phyloP scores from a whole-genome alignment of 2,113 vertebrate species.

The Pseudolaguvia tuberculata region DNA sequence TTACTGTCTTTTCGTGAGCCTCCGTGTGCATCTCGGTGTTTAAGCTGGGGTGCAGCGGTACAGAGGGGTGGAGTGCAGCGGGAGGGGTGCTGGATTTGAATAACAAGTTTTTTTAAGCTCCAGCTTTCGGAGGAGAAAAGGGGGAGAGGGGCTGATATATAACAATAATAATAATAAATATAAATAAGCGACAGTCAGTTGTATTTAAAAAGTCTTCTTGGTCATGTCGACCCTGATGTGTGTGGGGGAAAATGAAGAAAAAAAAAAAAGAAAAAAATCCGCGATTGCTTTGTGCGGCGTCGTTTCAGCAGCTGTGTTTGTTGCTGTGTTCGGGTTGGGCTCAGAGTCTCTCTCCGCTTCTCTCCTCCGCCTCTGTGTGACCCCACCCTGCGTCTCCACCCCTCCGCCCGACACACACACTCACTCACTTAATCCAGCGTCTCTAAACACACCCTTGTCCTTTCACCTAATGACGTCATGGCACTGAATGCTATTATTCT shows the following conservation, averaged over 20 bases:
- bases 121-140: constrained; percentile 39
- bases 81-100: constrained; percentile 59
- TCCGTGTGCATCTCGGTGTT: constrained; percentile 76
- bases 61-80: constrained; percentile 62
- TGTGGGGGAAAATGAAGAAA: background rate
- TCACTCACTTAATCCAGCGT: background rate
- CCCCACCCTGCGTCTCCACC: constrained; percentile 82
- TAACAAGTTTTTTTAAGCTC: constrained; percentile 47
- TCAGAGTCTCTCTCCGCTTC: constrained; percentile 65
- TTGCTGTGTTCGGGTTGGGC: constrained; percentile 75
- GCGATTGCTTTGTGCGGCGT: constrained; percentile 49
- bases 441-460: constrained; percentile 48
- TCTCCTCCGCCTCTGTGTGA: constrained; percentile 78
- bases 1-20: constrained; percentile 74
- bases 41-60: constrained; percentile 61
- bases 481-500: constrained; percentile 35
- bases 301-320: constrained; percentile 59
- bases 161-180: too few species aligned
- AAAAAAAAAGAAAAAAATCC: background rate
- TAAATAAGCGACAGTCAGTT: constrained; percentile 26
- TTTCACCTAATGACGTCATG: constrained; percentile 67
- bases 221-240: constrained; percentile 60
- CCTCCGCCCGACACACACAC: constrained; percentile 60
- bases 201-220: constrained; percentile 50
- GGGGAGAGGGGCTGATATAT: background rate